These are phyloP conservation scores for Potamilus streckersoni DNA, from an alignment of 1,140 invertebrate genomes.

Conservation along the genomic window DNA sequence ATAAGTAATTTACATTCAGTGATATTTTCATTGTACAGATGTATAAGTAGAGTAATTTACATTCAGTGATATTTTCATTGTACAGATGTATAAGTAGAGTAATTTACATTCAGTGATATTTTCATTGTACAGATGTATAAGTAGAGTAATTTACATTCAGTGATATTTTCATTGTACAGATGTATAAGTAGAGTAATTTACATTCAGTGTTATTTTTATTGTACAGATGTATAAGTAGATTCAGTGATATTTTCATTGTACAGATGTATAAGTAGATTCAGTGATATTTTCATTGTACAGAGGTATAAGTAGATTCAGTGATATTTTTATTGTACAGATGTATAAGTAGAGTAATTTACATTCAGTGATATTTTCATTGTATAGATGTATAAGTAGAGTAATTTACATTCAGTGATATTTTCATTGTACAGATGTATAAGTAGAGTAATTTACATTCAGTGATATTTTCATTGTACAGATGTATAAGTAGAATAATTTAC, in stretches of 20 bases:
- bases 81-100: slow-evolving; percentile 47
- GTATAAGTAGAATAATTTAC: slow-evolving; percentile 24
- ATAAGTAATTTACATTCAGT: neutral
- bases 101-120: too few species aligned
- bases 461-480: slow-evolving; percentile 38
- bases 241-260: slow-evolving; percentile 3
- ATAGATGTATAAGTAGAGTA: slow-evolving; percentile 45
- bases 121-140: slow-evolving; percentile 49
- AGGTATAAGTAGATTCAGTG: slow-evolving; percentile 32
- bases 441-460: neutral
- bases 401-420: too few species aligned
- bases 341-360: slow-evolving; percentile 14
- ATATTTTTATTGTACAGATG: slow-evolving; percentile 43
- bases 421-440: slow-evolving; percentile 49
- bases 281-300: slow-evolving; percentile 30
- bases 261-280: slow-evolving; percentile 44
- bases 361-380: slow-evolving; percentile 3
- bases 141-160: neutral
- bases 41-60: slow-evolving; percentile 25
- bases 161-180: slow-evolving; percentile 31
- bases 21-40: slow-evolving; percentile 38
- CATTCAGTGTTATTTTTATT: neutral
- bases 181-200: slow-evolving; percentile 34
- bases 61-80: neutral
- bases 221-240: slow-evolving; percentile 49